Percentiles rank a stretch among this genome's conserved stretches.
These are phyloP conservation scores for Capreolus pygargus DNA, from an alignment of 2,113 vertebrate species.

Conservation along the genomic window DNA sequence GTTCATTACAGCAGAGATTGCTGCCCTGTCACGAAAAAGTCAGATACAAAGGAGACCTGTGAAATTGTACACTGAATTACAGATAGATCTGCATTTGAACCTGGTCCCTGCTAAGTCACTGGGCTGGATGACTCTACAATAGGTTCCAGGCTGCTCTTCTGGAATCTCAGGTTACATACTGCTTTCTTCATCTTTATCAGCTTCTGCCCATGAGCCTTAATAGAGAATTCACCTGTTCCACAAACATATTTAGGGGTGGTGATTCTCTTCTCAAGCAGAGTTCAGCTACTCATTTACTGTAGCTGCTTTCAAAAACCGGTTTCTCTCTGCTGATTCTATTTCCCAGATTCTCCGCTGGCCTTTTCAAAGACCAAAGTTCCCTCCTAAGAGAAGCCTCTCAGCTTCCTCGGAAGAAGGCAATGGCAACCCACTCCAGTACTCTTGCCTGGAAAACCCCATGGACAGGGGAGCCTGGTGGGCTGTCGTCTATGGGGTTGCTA, in stretches of 20 bases:
- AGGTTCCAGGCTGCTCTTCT: not conserved
- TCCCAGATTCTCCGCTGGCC: accelerated
- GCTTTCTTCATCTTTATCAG: not conserved
- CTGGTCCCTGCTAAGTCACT: not conserved
- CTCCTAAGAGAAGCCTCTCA: not conserved
- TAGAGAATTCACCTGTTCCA: not conserved
- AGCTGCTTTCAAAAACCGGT: not conserved
- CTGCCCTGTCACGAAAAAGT: not conserved
- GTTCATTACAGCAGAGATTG: not conserved
- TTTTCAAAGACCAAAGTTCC: not conserved
- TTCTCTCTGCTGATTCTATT: not conserved
- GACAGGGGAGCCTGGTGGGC: accelerated
- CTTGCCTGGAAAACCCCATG: not conserved
- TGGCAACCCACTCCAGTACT: not conserved
- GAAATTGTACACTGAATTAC: not conserved
- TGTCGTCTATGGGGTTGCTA: too few relatives aligned
- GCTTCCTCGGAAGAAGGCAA: not conserved
- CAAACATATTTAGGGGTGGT: not conserved
- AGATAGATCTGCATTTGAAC: not conserved
- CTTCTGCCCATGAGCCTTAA: not conserved
- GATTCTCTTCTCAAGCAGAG: not conserved
- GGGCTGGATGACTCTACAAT: not conserved
- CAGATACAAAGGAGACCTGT: not conserved
- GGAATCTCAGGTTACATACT: too few relatives aligned
- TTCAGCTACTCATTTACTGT: not conserved